Percentiles rank a stretch among this genome's conserved stretches.
These are phyloP conservation scores for Palloptera scutellata DNA, from an alignment of 2,888 invertebrate genomes.

Conservation along the genomic window DNA sequence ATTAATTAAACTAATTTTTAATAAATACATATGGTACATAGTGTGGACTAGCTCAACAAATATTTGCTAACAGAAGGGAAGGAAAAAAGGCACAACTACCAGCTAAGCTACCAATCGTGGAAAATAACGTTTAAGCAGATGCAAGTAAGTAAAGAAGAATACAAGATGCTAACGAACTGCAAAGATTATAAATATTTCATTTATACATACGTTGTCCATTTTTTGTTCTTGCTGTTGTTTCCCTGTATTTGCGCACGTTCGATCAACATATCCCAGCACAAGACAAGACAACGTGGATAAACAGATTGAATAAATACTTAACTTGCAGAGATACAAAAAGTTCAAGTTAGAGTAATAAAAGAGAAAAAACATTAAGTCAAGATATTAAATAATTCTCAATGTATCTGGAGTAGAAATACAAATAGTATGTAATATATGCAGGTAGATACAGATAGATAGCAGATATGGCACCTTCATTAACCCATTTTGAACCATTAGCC, in stretches of 20 bases:
- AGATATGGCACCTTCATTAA: too few relatives aligned
- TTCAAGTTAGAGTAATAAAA: background rate
- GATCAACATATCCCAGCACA: slow-evolving; percentile 47
- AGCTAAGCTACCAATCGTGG: too few relatives aligned
- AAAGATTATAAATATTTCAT: slow-evolving; percentile 59
- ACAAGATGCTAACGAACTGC: slow-evolving; percentile 58
- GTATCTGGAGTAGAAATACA: background rate
- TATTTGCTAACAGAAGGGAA: too few relatives aligned
- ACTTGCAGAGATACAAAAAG: background rate
- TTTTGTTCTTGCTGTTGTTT: background rate
- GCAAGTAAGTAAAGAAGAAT: too few relatives aligned
- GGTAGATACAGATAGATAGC: too few relatives aligned
- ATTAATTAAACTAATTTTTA: too few relatives aligned
- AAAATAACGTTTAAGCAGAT: too few relatives aligned
- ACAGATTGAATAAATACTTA: background rate
- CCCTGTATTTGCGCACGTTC: slow-evolving; percentile 58
- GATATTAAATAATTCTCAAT: background rate
- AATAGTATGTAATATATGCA: background rate
- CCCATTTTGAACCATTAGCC: too few relatives aligned
- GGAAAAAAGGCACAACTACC: too few relatives aligned
- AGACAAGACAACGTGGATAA: background rate
- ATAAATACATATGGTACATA: too few relatives aligned
- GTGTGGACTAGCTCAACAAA: too few relatives aligned
- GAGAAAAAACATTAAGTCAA: background rate
- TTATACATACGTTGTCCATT: slow-evolving; percentile 37